Evolutionary conservation across 2,113 vertebrate genomes (phyloP), one percentile per base, ranked within the genome.

Genomic region (Dicentrarchus labrax): DNA sequence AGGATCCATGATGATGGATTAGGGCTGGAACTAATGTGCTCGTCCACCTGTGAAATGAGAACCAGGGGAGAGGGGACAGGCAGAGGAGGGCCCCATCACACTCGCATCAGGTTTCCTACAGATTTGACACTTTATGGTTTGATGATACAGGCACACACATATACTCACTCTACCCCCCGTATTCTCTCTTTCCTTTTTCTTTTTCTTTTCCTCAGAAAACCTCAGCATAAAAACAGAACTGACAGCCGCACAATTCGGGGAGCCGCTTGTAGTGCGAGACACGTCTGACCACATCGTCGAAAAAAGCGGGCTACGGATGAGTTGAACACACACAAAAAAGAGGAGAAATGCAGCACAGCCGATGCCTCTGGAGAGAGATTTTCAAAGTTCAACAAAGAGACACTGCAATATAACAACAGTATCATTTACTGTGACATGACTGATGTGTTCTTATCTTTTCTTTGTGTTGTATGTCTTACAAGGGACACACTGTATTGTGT

Each of bases 41-140:
- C 79, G 61, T 88, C 92, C 94, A 94, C 92, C 93, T 95, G 93
- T 95, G 95, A 95, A 95, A 95, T 94, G 92, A 94, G 92, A 94
- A 87, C 68, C 80, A 86, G 72, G 69, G 75, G 72, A 87, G 84
- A 86, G 70, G 80, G 87, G 70, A 85, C 76, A 72, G 79, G 36
- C 22, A 24, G 78, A 76, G 75, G 60, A 67, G 64, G 81, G 60
- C 16, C 64, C 71, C 82, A 79, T 86, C 88, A 76, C 65, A 71
- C 86, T 75, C 39, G 3, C 85, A 78, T 84, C 86, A 86, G 84
- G 87, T 78, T 76, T 83, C 86, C 84, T 41, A 76, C 72, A 83
- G 86, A 88, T 86, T 81, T 76, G 81, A 80, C 70, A 88, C 61
- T 73, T 78, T 83, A 62, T 85, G 57, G 47, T 86, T 78, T 76